A percentile compares a stretch with the other conserved stretches of the same genome.
phyloP scores from a whole-genome alignment of 2,888 invertebrate species.

The Acleris sparsana region DNA sequence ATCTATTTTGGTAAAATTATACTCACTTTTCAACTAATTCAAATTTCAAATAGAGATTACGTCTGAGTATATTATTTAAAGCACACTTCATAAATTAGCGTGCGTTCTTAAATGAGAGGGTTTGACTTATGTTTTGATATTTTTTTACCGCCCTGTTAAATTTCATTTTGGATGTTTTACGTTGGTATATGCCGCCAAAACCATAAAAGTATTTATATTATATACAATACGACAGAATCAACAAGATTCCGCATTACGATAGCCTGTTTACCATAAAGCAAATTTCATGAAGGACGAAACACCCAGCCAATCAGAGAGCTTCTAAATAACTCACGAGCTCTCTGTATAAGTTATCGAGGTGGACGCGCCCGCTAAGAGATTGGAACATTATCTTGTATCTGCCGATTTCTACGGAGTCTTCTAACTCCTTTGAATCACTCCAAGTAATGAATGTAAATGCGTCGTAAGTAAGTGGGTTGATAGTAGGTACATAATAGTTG shows the following conservation, averaged over 20 bases:
- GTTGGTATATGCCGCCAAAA: neutral
- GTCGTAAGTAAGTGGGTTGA: slow-evolving; percentile 9
- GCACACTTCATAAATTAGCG: too few relatives aligned
- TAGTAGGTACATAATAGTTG: neutral
- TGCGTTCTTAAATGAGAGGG: too few relatives aligned
- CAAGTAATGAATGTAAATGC: slow-evolving; percentile 58
- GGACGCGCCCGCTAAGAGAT: slow-evolving; percentile 69
- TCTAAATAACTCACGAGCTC: slow-evolving; percentile 41
- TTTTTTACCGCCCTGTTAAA: neutral
- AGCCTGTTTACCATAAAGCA: slow-evolving; percentile 52
- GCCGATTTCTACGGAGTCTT: slow-evolving; percentile 59
- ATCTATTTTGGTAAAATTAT: too few relatives aligned
- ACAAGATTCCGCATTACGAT: slow-evolving; percentile 48
- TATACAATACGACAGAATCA: slow-evolving; percentile 39
- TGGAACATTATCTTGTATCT: slow-evolving; percentile 71
- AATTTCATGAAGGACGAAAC: slow-evolving; percentile 48
- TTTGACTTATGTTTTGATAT: neutral
- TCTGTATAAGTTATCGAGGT: slow-evolving; percentile 58
- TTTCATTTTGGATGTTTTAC: neutral
- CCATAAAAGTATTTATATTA: slow-evolving; percentile 26
- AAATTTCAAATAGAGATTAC: too few relatives aligned
- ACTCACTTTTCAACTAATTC: too few relatives aligned
- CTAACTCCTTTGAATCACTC: slow-evolving; percentile 59
- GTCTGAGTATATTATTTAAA: too few relatives aligned
- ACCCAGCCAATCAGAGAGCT: slow-evolving; percentile 46